These are phyloP conservation scores for Clarias macrocephalus DNA, from an alignment of 2,113 vertebrate species.

Conservation along the genomic window DNA sequence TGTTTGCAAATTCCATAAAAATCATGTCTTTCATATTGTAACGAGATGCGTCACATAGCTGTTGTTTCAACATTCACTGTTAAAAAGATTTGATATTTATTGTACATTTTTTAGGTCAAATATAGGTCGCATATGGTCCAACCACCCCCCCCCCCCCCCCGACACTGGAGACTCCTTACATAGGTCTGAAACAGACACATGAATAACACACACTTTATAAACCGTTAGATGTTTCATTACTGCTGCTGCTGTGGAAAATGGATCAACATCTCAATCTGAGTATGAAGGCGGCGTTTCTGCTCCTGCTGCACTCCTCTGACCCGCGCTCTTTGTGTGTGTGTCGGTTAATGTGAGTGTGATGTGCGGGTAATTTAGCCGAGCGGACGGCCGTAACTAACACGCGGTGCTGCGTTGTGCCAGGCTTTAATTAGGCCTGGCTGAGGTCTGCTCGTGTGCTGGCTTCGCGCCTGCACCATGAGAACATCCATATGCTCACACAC, in stretches of 20 bases:
- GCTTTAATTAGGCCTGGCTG: constrained; percentile 65
- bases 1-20: too few relatives aligned
- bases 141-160: too few relatives aligned
- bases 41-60: too few relatives aligned
- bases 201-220: background rate
- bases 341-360: constrained; percentile 2
- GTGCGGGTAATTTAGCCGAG: constrained; percentile 41
- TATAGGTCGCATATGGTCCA: too few relatives aligned
- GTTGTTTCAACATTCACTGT: too few relatives aligned
- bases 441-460: constrained; percentile 69
- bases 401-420: constrained; percentile 26
- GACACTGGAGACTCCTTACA: background rate
- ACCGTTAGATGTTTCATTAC: background rate
- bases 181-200: background rate
- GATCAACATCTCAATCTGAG: background rate
- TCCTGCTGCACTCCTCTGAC: background rate
- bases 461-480: constrained; percentile 67
- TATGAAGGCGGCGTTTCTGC: background rate
- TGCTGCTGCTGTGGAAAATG: background rate
- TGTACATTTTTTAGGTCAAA: too few relatives aligned
- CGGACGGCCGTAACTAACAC: constrained; percentile 46
- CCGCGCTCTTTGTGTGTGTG: background rate
- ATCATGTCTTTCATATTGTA: too few relatives aligned
- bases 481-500: constrained; percentile 72
- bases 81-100: too few relatives aligned